Base-by-base conservation (phyloP, 2,113 vertebrate species). In the Heterocephalus glaber region DNA sequence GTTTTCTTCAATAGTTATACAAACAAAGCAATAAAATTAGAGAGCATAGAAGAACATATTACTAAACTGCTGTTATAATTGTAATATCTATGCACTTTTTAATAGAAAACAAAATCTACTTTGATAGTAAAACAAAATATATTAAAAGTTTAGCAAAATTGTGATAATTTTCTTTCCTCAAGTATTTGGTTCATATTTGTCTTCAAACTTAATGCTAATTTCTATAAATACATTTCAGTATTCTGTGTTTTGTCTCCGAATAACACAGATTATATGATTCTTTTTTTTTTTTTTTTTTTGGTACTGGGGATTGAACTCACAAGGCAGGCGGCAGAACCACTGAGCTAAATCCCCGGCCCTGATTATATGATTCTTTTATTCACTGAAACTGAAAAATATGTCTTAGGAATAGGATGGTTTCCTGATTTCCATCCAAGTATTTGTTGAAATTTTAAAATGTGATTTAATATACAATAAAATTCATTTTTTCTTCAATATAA, bases 11-110 rank as follows among this genome's bases (percentile, higher is more conserved):
- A 38, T 79, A 88, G 65, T 89, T 92, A 70, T n/a, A 89, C 79
- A 90, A 97, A 96, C 90, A 95, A 95, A 96, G 89, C 80, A 91
- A 94, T 96, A 97, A 96, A 96, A 88, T 96, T 95, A 97, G 90
- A 81, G 38, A 94, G 84, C 96, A 97, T 90, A 95, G 70, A 94
- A 91, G 77, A 95, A 88, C 17, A 81, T 93, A 44, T 70, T 97
- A 96, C 88, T 96, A 96, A 95, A 65, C 47, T 90, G 85, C 56
- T 86, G 72, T 83, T 91, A 89, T 89, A 94, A 88, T 77, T 96
- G 77, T 77, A 86, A 93, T 95, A 91, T 91, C 77, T 68, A 60
- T 61, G 52, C 93, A 41, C 65, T 92, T 95, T 90, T 11, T 94
- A 97, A 85, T 95, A 83, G 44, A 89, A 97, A 92, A 82, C 22